Base-by-base conservation (phyloP, 2,113 vertebrate species). In the Colistium nudipinnis region DNA sequence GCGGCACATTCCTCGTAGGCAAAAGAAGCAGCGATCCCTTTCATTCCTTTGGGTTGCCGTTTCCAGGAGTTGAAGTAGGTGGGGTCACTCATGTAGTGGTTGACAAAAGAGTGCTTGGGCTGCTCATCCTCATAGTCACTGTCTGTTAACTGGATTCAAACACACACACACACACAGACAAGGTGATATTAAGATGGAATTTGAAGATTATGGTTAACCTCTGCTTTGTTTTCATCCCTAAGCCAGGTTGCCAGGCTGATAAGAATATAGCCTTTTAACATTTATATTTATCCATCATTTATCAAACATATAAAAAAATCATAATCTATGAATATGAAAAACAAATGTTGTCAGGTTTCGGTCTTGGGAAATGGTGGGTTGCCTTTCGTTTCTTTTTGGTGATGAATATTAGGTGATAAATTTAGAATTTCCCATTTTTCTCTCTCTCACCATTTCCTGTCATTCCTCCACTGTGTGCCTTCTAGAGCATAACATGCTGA, bases 31-130 rank as follows among this genome's bases (percentile, higher is more conserved):
- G 55, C 24, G 0, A 93, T 71, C 4, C 64, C 83, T 77, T 95
- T 94, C 33, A 95, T 86, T 48, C 94, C 94, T 45, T 95, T 96
- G 77, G 95, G 94, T 87, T 96, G 94, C 62, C 96, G 91, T 86
- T 98, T 98, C 97, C 97, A 99, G 0, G 96, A 98, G 90, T 95
- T 96, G 91, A 94, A 97, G 92, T 98, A 99, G 8, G 94, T 96
- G 62, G 97, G 96, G 90, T 99, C 97, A 3, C 96, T 98, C 97
- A 99, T 97, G 90, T 99, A 99, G 51, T 99, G 97, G 93, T 98
- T 98, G 80, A 98, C 97, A 0, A 99, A 99, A n/a, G 97, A 99
- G 86, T 97, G 97, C 66, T 96, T 97, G 17, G 96, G 95, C 60
- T 94, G 84, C 62, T 95, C 94, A 3, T 98, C 96, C 88, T 98